Percentiles rank a stretch among this genome's conserved stretches.
Evolutionary conservation across 2,888 invertebrate genomes (phyloP).

Genomic region (Torymus auratus): DNA sequence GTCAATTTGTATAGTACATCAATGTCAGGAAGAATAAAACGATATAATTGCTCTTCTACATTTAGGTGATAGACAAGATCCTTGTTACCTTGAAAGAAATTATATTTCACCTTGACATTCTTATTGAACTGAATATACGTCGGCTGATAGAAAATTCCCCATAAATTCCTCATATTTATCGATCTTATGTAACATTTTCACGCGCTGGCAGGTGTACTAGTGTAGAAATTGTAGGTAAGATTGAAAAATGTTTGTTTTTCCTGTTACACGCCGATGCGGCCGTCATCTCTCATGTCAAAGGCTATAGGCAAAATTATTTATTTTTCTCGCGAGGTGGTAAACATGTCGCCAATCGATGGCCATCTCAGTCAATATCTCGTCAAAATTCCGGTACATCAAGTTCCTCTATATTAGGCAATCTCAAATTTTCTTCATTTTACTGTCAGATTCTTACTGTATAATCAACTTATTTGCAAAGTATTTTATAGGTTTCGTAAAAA

Average conservation of each 20-base stretch:
- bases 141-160: no score
- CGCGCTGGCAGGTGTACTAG: background rate
- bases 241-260: slow-evolving; percentile 22
- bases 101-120: slow-evolving; percentile 21
- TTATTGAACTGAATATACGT: background rate
- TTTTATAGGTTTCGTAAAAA: no score
- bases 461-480: no score
- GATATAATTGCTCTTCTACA: slow-evolving; percentile 12
- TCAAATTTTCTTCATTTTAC: no score
- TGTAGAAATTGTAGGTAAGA: slow-evolving; percentile 3
- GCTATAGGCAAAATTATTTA: background rate
- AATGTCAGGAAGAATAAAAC: background rate
- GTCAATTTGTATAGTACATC: background rate
- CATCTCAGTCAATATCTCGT: no score
- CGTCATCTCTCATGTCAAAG: background rate
- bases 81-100: slow-evolving; percentile 10
- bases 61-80: slow-evolving; percentile 16
- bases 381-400: no score
- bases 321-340: no score
- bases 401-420: no score
- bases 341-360: no score
- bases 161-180: background rate
- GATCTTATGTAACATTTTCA: background rate
- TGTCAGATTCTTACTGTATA: no score
- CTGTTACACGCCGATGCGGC: background rate